Evolutionary conservation across 1,140 invertebrate genomes (phyloP).

Genomic region (Agrilus planipennis): DNA sequence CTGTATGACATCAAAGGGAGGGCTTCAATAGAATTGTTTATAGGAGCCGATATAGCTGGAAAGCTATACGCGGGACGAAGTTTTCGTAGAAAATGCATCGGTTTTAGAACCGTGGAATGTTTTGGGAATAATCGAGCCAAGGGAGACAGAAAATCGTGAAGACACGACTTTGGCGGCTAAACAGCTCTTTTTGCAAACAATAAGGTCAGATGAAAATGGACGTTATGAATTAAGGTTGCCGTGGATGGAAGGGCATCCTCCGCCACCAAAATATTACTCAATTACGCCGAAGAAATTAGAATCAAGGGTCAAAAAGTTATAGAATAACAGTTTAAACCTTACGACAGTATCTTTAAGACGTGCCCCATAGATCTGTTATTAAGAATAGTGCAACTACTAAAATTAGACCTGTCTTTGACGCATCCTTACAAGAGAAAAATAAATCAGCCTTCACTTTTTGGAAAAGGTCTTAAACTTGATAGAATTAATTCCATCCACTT

Average conservation of each 20-base stretch:
- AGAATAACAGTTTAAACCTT: not conserved
- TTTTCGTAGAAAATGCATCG: not conserved
- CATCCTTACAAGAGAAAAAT: constrained; percentile 16
- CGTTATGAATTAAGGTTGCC: too few relatives aligned
- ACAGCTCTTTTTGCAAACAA: too few relatives aligned
- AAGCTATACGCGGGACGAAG: not conserved
- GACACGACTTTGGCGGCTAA: too few relatives aligned
- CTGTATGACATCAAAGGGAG: constrained; percentile 6
- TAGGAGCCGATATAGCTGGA: constrained; percentile 2
- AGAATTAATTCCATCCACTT: constrained; percentile 26
- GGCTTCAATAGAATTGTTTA: constrained; percentile 1
- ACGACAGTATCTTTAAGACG: constrained; percentile 11
- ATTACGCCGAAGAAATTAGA: too few relatives aligned
- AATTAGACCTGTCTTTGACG: constrained; percentile 19
- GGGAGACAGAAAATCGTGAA: constrained; percentile 2
- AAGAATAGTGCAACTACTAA: too few relatives aligned
- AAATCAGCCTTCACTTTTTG: constrained; percentile 27
- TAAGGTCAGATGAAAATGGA: too few relatives aligned
- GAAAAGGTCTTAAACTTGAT: constrained; percentile 29
- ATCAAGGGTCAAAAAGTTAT: constrained; percentile 6
- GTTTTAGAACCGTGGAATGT: constrained; percentile 4
- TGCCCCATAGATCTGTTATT: constrained; percentile 16
- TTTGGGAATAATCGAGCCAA: constrained; percentile 11
- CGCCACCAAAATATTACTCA: too few relatives aligned
- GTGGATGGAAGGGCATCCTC: too few relatives aligned